Conservation (phyloP, 2,113 vertebrate species). For the Xiphias gladius region DNA sequence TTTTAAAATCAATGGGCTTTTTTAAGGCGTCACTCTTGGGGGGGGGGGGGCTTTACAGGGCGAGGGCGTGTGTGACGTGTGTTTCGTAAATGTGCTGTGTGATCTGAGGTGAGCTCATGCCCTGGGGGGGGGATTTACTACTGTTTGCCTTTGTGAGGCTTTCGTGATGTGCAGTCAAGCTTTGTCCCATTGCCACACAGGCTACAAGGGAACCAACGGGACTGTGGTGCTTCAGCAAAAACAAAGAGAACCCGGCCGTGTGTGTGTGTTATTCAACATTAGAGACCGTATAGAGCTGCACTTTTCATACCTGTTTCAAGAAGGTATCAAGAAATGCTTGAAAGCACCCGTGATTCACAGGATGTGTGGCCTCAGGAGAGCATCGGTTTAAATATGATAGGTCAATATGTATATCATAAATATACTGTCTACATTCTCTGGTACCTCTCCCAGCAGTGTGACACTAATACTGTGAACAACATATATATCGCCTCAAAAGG, state of each 20-base stretch:
- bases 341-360: conserved; percentile 41
- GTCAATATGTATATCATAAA: conserved; percentile 12
- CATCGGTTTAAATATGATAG: background rate
- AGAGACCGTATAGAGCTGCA: background rate
- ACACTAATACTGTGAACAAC: conserved; percentile 54
- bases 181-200: conserved; percentile 52
- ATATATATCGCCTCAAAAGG: conserved; percentile 23
- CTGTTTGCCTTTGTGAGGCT: conserved; percentile 64
- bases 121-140: conserved; percentile 56
- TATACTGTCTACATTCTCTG: conserved; percentile 4
- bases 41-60: conserved; percentile 7
- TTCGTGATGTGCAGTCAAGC: conserved; percentile 56
- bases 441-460: conserved; percentile 10
- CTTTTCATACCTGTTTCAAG: conserved; percentile 48
- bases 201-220: conserved; percentile 29
- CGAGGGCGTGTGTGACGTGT: conserved; percentile 18
- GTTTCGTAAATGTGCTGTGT: conserved; percentile 39
- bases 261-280: conserved; percentile 49
- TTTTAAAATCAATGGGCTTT: conserved; percentile 69
- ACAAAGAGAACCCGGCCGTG: conserved; percentile 33
- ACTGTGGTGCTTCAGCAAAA: conserved; percentile 28
- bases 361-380: conserved; percentile 47
- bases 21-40: conserved; percentile 9
- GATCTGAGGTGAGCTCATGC: conserved; percentile 60
- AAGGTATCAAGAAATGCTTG: conserved; percentile 1